Percentiles rank a stretch among this genome's conserved stretches.
These are phyloP conservation scores for Drosophila teissieri DNA, from an alignment of 1,140 invertebrate species.

Conservation along the genomic window DNA sequence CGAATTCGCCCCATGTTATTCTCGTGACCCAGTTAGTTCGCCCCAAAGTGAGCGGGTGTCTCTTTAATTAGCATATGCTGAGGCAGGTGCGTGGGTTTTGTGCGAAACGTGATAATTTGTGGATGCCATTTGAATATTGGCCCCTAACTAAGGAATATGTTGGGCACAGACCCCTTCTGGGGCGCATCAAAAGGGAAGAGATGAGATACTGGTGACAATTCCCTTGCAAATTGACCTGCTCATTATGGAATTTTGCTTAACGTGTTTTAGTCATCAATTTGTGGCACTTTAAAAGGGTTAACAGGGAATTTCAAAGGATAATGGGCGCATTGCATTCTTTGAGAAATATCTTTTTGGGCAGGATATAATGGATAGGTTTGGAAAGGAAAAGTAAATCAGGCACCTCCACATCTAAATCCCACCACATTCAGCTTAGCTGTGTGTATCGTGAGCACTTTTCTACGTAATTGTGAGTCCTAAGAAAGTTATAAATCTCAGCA, in stretches of 20 bases:
- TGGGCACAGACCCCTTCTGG: neutral
- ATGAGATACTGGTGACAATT: neutral
- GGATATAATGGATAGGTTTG: too few relatives aligned
- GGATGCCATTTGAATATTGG: conserved; percentile 50
- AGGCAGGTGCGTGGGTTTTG: conserved; percentile 30
- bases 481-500: neutral
- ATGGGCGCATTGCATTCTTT: too few relatives aligned
- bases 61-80: conserved; percentile 74
- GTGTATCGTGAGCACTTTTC: too few relatives aligned
- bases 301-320: neutral
- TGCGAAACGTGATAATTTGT: conserved; percentile 46
- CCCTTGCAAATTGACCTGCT: conserved; percentile 35
- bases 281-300: neutral
- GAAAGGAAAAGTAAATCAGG: too few relatives aligned
- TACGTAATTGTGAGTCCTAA: too few relatives aligned
- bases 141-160: conserved; percentile 32
- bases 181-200: neutral
- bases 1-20: conserved; percentile 40
- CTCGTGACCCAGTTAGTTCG: conserved; percentile 67
- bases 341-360: too few relatives aligned
- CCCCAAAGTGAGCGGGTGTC: neutral
- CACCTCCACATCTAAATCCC: too few relatives aligned
- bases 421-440: too few relatives aligned
- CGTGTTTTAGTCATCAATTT: neutral
- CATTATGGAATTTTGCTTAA: conserved; percentile 34